Evolutionary conservation across 2,797 vertebrate genomes (phyloP).

Genomic region (Propithecus perrieri): DNA sequence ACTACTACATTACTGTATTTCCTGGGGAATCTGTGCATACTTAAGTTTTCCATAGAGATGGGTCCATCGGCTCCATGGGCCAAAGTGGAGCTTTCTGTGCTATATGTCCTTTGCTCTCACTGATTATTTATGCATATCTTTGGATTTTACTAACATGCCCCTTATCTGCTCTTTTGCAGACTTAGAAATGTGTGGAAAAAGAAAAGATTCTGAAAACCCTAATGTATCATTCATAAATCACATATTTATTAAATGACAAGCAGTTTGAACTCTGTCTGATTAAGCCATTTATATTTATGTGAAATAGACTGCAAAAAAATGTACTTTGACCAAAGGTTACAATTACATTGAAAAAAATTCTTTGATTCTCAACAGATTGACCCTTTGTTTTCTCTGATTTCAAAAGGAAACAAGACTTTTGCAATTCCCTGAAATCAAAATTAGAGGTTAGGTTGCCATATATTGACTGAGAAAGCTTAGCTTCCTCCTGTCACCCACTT

Average conservation of each 20-base stretch:
- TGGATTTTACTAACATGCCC: conserved; percentile 3
- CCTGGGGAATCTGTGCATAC: neutral
- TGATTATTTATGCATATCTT: neutral
- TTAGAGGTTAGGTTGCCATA: conserved; percentile 4
- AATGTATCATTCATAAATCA: conserved; percentile 29
- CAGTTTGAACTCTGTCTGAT: conserved; percentile 42
- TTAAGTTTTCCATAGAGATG: neutral
- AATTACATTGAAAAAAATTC: conserved; percentile 6
- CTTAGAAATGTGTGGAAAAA: neutral
- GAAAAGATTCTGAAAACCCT: conserved; percentile 7
- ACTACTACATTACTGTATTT: conserved; percentile 10
- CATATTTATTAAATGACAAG: conserved; percentile 17
- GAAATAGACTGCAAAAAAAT: conserved; percentile 14
- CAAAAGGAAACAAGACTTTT: conserved; percentile 45
- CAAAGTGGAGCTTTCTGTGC: neutral
- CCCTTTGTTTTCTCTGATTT: conserved; percentile 23
- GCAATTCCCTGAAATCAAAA: conserved; percentile 48
- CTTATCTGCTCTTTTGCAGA: neutral
- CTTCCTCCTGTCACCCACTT: conserved; percentile 56
- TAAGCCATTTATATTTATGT: conserved; percentile 10
- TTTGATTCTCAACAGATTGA: conserved; percentile 27
- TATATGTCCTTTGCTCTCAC: neutral
- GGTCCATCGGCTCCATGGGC: neutral
- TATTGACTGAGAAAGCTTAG: conserved; percentile 32
- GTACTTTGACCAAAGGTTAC: conserved; percentile 42